A percentile compares a stretch with the other conserved stretches of the same genome.
phyloP scores from a whole-genome alignment of 2,888 invertebrate genomes.

The Standfussiana lucernea region DNA sequence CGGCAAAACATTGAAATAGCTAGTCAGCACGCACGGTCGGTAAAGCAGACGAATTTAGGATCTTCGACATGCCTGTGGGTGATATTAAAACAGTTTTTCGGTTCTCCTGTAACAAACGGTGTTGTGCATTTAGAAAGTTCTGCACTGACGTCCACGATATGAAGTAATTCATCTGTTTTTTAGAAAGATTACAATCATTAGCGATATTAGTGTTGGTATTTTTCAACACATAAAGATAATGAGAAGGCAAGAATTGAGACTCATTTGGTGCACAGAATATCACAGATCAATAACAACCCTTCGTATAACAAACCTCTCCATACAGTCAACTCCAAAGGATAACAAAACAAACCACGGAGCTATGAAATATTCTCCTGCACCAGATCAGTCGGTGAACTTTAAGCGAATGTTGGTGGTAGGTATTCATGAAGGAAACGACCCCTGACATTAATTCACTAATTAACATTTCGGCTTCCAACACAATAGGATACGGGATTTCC shows the following conservation, averaged over 20 bases:
- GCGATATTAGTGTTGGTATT: background rate
- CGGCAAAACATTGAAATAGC: no score
- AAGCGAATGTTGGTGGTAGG: slow-evolving; percentile 69
- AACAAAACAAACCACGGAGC: slow-evolving; percentile 18
- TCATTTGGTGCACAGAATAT: no score
- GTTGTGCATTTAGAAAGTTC: no score
- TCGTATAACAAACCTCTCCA: background rate
- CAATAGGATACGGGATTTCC: slow-evolving; percentile 81
- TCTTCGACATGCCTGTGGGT: no score
- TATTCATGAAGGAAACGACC: slow-evolving; percentile 77
- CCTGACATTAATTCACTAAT: slow-evolving; percentile 82
- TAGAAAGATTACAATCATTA: no score
- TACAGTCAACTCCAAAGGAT: background rate
- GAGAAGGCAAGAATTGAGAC: background rate
- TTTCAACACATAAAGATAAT: background rate
- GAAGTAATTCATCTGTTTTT: no score
- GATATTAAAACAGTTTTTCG: no score
- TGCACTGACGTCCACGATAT: no score
- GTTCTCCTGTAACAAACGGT: no score
- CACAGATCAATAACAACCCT: background rate
- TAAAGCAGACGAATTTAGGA: no score
- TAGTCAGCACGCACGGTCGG: no score
- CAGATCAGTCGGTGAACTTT: slow-evolving; percentile 50
- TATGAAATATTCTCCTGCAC: slow-evolving; percentile 29
- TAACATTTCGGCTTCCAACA: slow-evolving; percentile 79